Evolutionary conservation across 2,797 vertebrate genomes (phyloP).

Genomic region (Lepidocolaptes lacrymiger): DNA sequence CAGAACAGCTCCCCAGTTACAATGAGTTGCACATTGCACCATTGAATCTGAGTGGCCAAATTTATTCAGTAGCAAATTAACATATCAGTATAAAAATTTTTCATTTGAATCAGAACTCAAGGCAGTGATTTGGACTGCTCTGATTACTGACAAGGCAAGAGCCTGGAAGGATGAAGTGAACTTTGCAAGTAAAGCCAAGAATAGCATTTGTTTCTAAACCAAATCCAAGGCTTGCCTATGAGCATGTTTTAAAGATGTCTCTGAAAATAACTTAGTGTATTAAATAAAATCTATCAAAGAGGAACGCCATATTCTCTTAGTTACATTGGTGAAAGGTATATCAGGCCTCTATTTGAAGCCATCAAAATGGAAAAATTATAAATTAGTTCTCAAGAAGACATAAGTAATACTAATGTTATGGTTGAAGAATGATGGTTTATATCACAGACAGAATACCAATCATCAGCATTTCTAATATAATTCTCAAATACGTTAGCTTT

Average conservation of each 20-base stretch:
- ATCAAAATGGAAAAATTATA: neutral
- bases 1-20: neutral
- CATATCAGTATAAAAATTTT: neutral
- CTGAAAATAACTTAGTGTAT: neutral
- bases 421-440: neutral
- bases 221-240: neutral
- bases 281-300: neutral
- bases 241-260: neutral
- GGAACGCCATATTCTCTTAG: neutral
- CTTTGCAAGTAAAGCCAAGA: neutral
- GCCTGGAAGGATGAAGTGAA: neutral
- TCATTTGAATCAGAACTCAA: neutral
- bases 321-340: neutral
- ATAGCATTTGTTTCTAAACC: neutral
- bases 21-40: neutral
- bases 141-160: neutral
- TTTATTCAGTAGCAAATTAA: neutral
- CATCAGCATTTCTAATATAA: neutral
- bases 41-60: neutral
- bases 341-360: neutral
- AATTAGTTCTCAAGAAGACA: neutral
- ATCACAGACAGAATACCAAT: neutral
- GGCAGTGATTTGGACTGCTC: neutral
- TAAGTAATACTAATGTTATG: neutral
- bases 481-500: neutral